Evolutionary conservation across 2,113 vertebrate species (phyloP).

Genomic region (Psephotus haematonotus): DNA sequence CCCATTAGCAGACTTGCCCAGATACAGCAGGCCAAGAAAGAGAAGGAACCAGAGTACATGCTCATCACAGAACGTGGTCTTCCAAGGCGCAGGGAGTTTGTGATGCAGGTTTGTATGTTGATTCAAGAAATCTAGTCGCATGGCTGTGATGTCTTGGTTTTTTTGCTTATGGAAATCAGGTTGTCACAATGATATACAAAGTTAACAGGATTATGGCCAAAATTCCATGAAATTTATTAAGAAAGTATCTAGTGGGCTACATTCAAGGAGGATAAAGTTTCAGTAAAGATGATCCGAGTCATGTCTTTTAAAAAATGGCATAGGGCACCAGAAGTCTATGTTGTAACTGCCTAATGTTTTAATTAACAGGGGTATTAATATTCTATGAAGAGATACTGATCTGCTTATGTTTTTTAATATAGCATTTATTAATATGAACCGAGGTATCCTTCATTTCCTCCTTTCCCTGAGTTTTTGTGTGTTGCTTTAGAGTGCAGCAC

Average conservation of each 20-base stretch:
- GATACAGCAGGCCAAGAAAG: conserved; percentile 98
- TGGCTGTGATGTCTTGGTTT: not conserved
- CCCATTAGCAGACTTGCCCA: conserved; percentile 97
- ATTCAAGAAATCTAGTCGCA: not conserved
- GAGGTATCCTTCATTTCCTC: not conserved
- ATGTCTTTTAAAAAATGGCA: not conserved
- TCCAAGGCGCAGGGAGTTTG: conserved; percentile 93
- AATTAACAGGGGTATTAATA: not conserved
- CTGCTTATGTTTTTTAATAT: not conserved
- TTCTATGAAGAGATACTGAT: not conserved
- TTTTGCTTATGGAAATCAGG: not conserved
- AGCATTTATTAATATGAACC: not conserved
- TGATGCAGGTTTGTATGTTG: conserved; percentile 90
- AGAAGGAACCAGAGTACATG: conserved; percentile 94
- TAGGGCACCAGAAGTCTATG: not conserved
- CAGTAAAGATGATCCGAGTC: not conserved
- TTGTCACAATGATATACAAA: not conserved
- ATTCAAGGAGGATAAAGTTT: not conserved
- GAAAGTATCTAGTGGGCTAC: not conserved
- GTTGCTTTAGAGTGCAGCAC: not conserved
- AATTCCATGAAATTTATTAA: not conserved
- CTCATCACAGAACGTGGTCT: conserved; percentile 93
- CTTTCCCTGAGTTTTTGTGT: not conserved
- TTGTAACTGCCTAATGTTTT: not conserved
- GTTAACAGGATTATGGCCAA: not conserved